Evolutionary conservation across 1,140 invertebrate species (phyloP).

Genomic region (Eubasilissa regina): DNA sequence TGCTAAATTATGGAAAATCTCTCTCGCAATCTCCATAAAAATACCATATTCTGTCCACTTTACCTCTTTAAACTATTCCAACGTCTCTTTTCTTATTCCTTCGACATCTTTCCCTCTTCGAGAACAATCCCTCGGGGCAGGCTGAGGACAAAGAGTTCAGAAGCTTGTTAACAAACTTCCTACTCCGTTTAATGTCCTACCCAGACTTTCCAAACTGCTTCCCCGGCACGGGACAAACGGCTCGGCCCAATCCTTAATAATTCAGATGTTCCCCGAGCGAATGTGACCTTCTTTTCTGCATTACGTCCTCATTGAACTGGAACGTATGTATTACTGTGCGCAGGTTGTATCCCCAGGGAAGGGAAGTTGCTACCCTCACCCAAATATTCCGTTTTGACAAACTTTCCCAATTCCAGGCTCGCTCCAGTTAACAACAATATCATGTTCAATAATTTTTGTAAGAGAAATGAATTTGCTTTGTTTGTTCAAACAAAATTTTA

Average conservation of each 20-base stretch:
- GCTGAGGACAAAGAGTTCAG: constrained; percentile 52
- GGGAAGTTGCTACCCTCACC: background rate
- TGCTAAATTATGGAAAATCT: background rate
- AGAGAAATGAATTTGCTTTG: constrained; percentile 31
- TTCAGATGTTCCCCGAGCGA: background rate
- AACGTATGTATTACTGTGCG: background rate
- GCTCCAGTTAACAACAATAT: constrained; percentile 43
- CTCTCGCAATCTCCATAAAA: constrained; percentile 7
- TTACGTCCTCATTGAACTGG: background rate
- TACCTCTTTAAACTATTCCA: constrained; percentile 2
- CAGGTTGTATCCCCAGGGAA: background rate
- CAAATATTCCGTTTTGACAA: constrained; percentile 41
- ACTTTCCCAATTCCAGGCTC: constrained; percentile 40
- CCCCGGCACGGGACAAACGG: background rate
- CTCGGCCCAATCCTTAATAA: background rate
- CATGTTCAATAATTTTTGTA: constrained; percentile 39
- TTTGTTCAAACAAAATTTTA: constrained; percentile 18
- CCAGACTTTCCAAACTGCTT: background rate
- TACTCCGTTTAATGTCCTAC: constrained; percentile 47
- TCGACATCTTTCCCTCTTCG: background rate
- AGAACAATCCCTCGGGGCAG: constrained; percentile 33
- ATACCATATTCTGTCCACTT: constrained; percentile 11
- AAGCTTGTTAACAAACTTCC: constrained; percentile 58
- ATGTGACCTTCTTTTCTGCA: background rate
- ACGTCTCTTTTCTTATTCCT: constrained; percentile 4